A percentile compares a stretch with the other conserved stretches of the same genome.
Evolutionary conservation across 2,113 vertebrate species (phyloP).

Genomic region (Vanacampus margaritifer): DNA sequence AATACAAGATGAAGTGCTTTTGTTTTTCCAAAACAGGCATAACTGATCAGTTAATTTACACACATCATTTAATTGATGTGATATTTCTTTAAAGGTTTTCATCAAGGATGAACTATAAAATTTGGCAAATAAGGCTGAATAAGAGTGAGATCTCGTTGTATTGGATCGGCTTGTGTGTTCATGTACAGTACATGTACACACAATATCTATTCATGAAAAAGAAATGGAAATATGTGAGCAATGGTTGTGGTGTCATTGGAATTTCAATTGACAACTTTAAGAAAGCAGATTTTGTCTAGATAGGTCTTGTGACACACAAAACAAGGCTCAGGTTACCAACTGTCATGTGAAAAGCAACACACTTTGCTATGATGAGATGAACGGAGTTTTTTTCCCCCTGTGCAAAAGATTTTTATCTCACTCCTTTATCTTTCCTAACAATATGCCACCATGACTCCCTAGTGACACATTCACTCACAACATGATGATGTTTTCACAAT

Average conservation of each 20-base stretch:
- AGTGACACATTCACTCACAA: conserved; percentile 37
- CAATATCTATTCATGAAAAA: neutral
- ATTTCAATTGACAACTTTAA: neutral
- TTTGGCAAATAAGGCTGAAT: neutral
- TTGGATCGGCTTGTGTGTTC: neutral
- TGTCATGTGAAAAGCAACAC: conserved; percentile 21
- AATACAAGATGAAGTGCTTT: conserved; percentile 5
- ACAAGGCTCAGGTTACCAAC: conserved; percentile 13
- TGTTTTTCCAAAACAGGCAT: neutral
- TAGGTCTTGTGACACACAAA: neutral
- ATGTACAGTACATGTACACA: neutral
- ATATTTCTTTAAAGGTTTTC: neutral
- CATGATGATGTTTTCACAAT: conserved; percentile 52
- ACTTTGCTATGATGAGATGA: conserved; percentile 22
- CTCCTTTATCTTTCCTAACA: conserved; percentile 53
- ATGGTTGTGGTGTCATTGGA: neutral
- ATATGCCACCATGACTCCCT: conserved; percentile 62
- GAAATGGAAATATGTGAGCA: neutral
- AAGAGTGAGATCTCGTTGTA: neutral
- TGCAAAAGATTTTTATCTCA: conserved; percentile 39
- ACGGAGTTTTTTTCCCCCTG: conserved; percentile 19
- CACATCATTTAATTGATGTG: neutral
- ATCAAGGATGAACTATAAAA: neutral
- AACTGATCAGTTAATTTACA: neutral
- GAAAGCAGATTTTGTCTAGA: neutral